Percentiles rank a stretch among this genome's conserved stretches.
Conservation (phyloP, 1,140 invertebrate genomes). For the Theocolax elegans region DNA sequence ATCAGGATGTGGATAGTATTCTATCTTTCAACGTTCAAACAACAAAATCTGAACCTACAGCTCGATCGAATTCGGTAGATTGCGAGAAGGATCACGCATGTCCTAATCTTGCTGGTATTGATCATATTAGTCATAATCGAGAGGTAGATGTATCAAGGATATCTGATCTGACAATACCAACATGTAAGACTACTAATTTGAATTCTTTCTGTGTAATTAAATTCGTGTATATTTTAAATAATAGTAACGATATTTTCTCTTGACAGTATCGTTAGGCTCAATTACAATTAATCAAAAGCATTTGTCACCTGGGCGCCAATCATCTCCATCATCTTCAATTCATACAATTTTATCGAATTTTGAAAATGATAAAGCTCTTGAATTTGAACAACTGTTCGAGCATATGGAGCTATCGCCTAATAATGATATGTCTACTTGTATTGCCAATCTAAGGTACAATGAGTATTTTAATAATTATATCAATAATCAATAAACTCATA, state of each 20-base stretch:
- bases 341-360: conserved; percentile 49
- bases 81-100: conserved; percentile 54
- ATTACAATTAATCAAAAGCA: conserved; percentile 53
- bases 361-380: conserved; percentile 53
- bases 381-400: conserved; percentile 54
- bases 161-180: conserved; percentile 56
- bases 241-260: conserved; percentile 26
- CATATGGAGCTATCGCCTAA: conserved; percentile 51
- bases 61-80: conserved; percentile 59
- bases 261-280: conserved; percentile 51
- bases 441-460: conserved; percentile 53
- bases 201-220: background rate
- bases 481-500: background rate
- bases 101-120: conserved; percentile 49
- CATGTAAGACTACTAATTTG: conserved; percentile 46
- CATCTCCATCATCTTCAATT: conserved; percentile 51
- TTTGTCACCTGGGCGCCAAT: conserved; percentile 52
- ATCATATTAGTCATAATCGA: conserved; percentile 45
- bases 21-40: conserved; percentile 46
- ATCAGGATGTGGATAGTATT: conserved; percentile 48
- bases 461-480: background rate
- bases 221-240: background rate
- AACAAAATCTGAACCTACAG: conserved; percentile 58
- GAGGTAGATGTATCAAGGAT: conserved; percentile 49
- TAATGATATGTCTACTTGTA: conserved; percentile 46